Conservation (phyloP, 2,113 vertebrate species). For the Ascaphus truei region DNA sequence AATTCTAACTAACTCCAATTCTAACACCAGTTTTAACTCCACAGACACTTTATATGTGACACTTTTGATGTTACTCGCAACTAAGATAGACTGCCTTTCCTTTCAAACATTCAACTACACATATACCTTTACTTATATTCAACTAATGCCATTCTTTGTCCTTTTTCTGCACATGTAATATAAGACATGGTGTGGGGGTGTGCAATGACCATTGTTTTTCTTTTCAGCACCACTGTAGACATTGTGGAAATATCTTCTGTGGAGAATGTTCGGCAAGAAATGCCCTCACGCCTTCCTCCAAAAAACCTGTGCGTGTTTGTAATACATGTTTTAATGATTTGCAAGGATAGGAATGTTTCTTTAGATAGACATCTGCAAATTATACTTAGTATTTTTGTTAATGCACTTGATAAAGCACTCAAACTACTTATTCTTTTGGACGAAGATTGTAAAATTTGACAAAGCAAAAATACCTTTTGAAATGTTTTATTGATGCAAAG, state of each 20-base stretch:
- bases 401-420: slow-evolving; percentile 70
- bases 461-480: slow-evolving; percentile 64
- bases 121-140: too few relatives aligned
- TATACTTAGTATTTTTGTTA: slow-evolving; percentile 65
- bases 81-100: too few relatives aligned
- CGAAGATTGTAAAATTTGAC: slow-evolving; percentile 64
- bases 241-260: slow-evolving; percentile 98
- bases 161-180: too few relatives aligned
- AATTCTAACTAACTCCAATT: too few relatives aligned
- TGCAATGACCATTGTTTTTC: too few relatives aligned
- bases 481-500: slow-evolving; percentile 61
- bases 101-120: too few relatives aligned
- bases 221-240: slow-evolving; percentile 92
- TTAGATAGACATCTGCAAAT: slow-evolving; percentile 46
- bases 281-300: slow-evolving; percentile 92
- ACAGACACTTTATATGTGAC: too few relatives aligned
- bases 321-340: slow-evolving; percentile 90
- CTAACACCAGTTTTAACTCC: too few relatives aligned
- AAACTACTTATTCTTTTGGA: slow-evolving; percentile 66
- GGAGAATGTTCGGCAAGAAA: slow-evolving; percentile 88
- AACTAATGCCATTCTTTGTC: too few relatives aligned
- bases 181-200: too few relatives aligned
- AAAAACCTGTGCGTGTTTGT: slow-evolving; percentile 95
- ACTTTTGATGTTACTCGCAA: too few relatives aligned
- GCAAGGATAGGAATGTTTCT: slow-evolving; percentile 71